Percentiles rank a stretch among this genome's conserved stretches.
These are phyloP conservation scores for Brevipalpus yothersi DNA, from an alignment of 1,140 invertebrate species.

Conservation along the genomic window DNA sequence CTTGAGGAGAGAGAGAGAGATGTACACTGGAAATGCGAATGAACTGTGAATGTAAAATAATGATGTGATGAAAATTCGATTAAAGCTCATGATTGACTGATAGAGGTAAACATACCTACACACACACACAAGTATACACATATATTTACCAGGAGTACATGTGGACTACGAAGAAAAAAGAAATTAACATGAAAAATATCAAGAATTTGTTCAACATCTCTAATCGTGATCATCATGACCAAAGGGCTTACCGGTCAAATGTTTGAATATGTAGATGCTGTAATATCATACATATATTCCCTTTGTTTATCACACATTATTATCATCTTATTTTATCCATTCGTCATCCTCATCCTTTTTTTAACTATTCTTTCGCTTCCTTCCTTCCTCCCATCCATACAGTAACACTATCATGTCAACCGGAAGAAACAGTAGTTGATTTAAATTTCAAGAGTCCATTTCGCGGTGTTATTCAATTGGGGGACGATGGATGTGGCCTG, in stretches of 20 bases:
- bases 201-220: not conserved
- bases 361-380: not conserved
- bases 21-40: too few species aligned
- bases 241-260: not conserved
- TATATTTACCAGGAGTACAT: too few species aligned
- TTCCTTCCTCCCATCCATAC: not conserved
- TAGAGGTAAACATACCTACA: too few species aligned
- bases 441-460: slow-evolving; percentile 14
- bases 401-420: slow-evolving; percentile 13
- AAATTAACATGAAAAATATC: too few species aligned
- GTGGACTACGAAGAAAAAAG: too few species aligned
- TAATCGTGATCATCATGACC: not conserved
- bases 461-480: slow-evolving; percentile 11
- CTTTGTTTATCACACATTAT: not conserved
- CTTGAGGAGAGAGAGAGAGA: too few species aligned
- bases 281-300: too few species aligned
- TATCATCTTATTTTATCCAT: not conserved
- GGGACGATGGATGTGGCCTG: slow-evolving; percentile 10
- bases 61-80: too few species aligned
- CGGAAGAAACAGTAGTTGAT: slow-evolving; percentile 11
- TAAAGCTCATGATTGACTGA: too few species aligned
- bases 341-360: not conserved
- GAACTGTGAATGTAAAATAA: too few species aligned
- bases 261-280: too few species aligned
- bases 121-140: too few species aligned